Evolutionary conservation across 2,888 invertebrate species (phyloP).

Genomic region (Andrena hattorfiana): DNA sequence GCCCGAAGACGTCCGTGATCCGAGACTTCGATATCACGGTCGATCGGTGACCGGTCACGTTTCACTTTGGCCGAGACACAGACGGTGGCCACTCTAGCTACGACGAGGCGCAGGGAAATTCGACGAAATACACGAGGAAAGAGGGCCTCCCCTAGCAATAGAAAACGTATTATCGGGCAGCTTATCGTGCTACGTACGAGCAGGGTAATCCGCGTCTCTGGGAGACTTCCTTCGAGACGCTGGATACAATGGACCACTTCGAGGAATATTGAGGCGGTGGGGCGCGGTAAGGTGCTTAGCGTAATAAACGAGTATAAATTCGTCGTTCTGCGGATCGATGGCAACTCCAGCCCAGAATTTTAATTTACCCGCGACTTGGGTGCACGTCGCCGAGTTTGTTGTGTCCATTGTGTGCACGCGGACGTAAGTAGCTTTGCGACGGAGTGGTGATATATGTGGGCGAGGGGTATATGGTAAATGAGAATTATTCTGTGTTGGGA

Average conservation of each 20-base stretch:
- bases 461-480: too few species aligned
- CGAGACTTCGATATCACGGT: constrained; percentile 66
- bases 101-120: constrained; percentile 50
- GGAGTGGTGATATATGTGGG: too few species aligned
- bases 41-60: constrained; percentile 70
- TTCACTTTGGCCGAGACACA: constrained; percentile 55
- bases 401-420: background rate
- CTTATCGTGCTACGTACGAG: constrained; percentile 34
- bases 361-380: background rate
- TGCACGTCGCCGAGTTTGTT: background rate
- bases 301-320: constrained; percentile 42
- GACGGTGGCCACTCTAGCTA: constrained; percentile 5
- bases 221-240: background rate
- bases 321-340: constrained; percentile 9
- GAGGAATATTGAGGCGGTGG: background rate
- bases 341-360: background rate
- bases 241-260: constrained; percentile 36
- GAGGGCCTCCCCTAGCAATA: constrained; percentile 31
- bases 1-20: constrained; percentile 65
- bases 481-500: too few species aligned
- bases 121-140: constrained; percentile 45
- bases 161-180: constrained; percentile 56
- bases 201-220: constrained; percentile 49
- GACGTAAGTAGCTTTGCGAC: too few species aligned
- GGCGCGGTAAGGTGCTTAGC: constrained; percentile 27